Evolutionary conservation across 2,113 vertebrate genomes (phyloP), one percentile per base, ranked within the genome.

Genomic region (Hassar affinis): DNA sequence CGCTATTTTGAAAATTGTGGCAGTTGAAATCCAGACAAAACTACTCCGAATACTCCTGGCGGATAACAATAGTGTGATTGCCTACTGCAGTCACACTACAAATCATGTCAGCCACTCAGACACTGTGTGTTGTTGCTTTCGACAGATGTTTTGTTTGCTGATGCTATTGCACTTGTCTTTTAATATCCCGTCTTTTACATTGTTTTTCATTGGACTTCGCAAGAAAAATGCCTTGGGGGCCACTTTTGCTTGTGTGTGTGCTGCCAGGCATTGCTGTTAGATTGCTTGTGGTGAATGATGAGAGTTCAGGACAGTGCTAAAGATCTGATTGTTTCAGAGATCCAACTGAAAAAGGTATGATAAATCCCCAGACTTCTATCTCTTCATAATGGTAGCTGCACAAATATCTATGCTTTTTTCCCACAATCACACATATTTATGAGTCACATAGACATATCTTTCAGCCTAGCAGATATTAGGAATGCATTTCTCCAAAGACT

Each of bases 211-310:
- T 54, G 68, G 84, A 77, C 71, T 76, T 80, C 75, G 80, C 22
- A 82, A 61, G 27, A 77, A 62, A 66, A 33, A 14, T 12, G 59
- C 66, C 76, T 80, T 35, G 2, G 49, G 66, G 83, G 49, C 17
- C 38, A 76, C 69, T 83, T 85, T 83, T 83, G 51, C 57, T 80
- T 85, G 76, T 85, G 83, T 85, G 75, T 82, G 45, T 47, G 69
- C 71, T 85, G 59, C 35, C 45, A 33, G 64, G 51, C 17, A 79
- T 81, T 75, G 54, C 76, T 82, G 76, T 85, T 80, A 79, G 76
- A 35, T 52, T 38, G 75, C 17, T 56, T 56, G 62, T 45, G 74
- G 62, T 35, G 66, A 84, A 30, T 81, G 49, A 54, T 80, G 79
- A 57, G 75, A 87, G 3, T 76, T 76, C 30, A 54, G 17, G 9